Evolutionary conservation across 2,888 invertebrate species (phyloP), one percentile per base, ranked within the genome.

Genomic region (Carabus problematicus): DNA sequence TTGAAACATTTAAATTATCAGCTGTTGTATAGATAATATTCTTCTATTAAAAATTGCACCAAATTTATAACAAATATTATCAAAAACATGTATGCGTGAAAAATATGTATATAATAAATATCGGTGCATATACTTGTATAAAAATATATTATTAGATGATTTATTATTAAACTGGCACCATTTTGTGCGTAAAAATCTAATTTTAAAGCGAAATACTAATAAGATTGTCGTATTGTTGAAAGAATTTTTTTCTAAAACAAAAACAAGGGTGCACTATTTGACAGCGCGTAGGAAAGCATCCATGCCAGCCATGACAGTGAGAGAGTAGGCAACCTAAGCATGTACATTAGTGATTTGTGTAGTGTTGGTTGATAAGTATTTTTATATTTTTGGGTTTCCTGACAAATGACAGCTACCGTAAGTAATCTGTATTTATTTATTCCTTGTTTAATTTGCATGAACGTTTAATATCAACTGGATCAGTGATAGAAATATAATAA

Each of bases 321-420:
- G 68, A 62, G 69, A 69, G 62, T 69, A 69, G 61, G 69, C 69
- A 62, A 62, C 69, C 69, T 69, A 69, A 69, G 69, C 69, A 69
- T 69, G 62, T 54, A 69, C 69, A 56, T 69, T 69, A 69, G 69
- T 69, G 69, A 69, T 69, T 69, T 69, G 69, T 69, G 67, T 69
- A 69, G 69, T 69, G 69, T 60, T 69, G 61, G 69, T 18, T 69
- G 62, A 62, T 62, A 62, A 62, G 12, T 54, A 54, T 68, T 69
- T 69, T 69, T 62, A 55, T 69, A 60, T 45, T 69, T 69, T 62
- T 55, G 62, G 62, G 62, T 45, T 69, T 62, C 62, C 62, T 47
- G 62, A 69, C 62, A 55, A 61, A 69, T 69, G 69, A 62, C 69
- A 69, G 61, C 69, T 69, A 69, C 55, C 62, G 69, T 69, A 62